Percentiles rank a stretch among this genome's conserved stretches.
Evolutionary conservation across 2,888 invertebrate genomes (phyloP).

Genomic region (Dendrolimus pini): DNA sequence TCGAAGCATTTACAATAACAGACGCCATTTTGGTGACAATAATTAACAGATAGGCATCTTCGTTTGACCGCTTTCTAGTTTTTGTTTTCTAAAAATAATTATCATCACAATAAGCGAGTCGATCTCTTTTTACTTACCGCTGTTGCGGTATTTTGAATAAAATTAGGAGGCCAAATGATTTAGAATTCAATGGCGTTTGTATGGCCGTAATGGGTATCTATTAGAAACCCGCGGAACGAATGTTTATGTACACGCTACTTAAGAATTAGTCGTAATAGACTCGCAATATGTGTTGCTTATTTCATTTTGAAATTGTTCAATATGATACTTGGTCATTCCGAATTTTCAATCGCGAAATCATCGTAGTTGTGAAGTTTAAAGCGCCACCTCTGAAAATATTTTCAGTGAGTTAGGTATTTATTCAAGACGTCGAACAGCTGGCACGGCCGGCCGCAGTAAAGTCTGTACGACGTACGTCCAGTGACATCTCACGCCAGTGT

Average conservation of each 20-base stretch:
- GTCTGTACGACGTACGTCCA: background rate
- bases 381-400: slow-evolving; percentile 39
- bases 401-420: slow-evolving; percentile 33
- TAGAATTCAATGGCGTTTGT: slow-evolving; percentile 45
- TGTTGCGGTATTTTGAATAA: slow-evolving; percentile 73
- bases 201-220: slow-evolving; percentile 48
- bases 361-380: too few species aligned
- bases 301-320: slow-evolving; percentile 11
- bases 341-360: too few species aligned
- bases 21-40: slow-evolving; percentile 72
- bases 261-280: slow-evolving; percentile 1
- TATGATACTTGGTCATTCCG: too few species aligned
- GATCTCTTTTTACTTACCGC: slow-evolving; percentile 71
- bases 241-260: slow-evolving; percentile 25
- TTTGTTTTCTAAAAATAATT: slow-evolving; percentile 74
- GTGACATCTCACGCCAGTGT: slow-evolving; percentile 17
- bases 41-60: slow-evolving; percentile 73
- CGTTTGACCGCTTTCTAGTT: slow-evolving; percentile 69
- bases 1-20: slow-evolving; percentile 61
- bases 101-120: slow-evolving; percentile 71
- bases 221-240: slow-evolving; percentile 49
- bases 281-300: background rate
- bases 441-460: slow-evolving; percentile 13
- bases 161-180: slow-evolving; percentile 59
- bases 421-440: slow-evolving; percentile 57